phyloP scores from a whole-genome alignment of 2,113 vertebrate species.

The Pseudolaguvia tuberculata region DNA sequence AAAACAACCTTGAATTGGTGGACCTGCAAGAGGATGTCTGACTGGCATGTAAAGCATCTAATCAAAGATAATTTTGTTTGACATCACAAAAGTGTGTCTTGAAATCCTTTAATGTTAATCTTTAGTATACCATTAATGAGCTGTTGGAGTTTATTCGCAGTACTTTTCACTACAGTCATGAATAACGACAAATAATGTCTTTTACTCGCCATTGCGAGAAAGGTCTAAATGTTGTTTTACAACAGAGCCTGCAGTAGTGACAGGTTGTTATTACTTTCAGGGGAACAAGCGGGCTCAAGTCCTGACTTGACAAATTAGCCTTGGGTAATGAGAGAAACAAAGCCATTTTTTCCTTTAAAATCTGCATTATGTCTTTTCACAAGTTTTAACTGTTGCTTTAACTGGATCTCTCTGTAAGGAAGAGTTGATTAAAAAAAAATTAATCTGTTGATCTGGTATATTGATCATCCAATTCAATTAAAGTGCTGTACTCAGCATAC shows the following conservation, averaged over 20 bases:
- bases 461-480: not conserved
- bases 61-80: no score
- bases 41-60: no score
- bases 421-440: not conserved
- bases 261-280: not conserved
- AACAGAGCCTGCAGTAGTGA: not conserved
- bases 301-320: not conserved
- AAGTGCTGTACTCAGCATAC: not conserved
- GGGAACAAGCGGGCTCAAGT: constrained; percentile 8
- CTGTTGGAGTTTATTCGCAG: not conserved
- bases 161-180: not conserved
- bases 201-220: not conserved
- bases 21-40: no score
- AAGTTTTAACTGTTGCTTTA: not conserved
- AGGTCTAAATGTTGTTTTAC: constrained; percentile 5
- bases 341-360: not conserved
- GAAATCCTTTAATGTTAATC: not conserved
- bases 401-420: not conserved
- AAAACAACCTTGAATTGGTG: no score
- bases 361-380: not conserved
- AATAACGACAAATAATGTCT: not conserved
- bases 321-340: constrained; percentile 5
- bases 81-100: no score
- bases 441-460: not conserved
- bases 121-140: not conserved